Evolutionary conservation across 1,140 invertebrate genomes (phyloP).

Genomic region (Platorchestia sp.): DNA sequence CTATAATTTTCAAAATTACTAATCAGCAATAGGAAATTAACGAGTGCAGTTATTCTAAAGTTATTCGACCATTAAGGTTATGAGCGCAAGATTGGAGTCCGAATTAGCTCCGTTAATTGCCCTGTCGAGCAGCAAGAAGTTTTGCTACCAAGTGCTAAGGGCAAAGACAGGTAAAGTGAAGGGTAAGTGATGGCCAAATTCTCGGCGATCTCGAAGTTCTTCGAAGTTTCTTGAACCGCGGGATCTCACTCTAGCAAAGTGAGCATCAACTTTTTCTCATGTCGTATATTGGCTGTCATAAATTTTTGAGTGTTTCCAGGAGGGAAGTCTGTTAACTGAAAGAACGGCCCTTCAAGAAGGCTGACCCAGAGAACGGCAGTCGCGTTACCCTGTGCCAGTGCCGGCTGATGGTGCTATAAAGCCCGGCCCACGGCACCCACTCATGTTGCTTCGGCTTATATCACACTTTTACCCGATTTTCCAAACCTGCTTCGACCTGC

Average conservation of each 20-base stretch:
- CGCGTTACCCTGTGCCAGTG: not conserved
- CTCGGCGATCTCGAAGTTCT: not conserved
- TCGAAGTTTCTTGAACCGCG: not conserved
- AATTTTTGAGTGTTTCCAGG: slow-evolving; percentile 36
- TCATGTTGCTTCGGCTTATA: not conserved
- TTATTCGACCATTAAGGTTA: no score
- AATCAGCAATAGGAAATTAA: no score
- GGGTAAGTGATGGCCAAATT: not conserved
- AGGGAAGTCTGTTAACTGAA: slow-evolving; percentile 23
- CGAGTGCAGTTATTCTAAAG: no score
- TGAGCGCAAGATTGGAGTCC: no score
- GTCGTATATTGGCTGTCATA: slow-evolving; percentile 15
- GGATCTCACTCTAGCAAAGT: not conserved
- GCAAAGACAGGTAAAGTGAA: not conserved
- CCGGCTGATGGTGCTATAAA: not conserved
- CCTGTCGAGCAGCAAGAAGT: not conserved
- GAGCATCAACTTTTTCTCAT: slow-evolving; percentile 9
- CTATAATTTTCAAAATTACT: no score
- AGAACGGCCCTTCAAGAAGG: not conserved
- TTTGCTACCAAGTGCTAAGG: not conserved
- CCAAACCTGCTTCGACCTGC: slow-evolving; percentile 17
- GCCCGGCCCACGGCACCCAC: not conserved
- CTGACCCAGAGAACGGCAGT: not conserved
- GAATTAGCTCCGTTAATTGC: no score
- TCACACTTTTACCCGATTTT: slow-evolving; percentile 7